Evolutionary conservation across 2,888 invertebrate genomes (phyloP).

Genomic region (Acanthosoma haemorrhoidale): DNA sequence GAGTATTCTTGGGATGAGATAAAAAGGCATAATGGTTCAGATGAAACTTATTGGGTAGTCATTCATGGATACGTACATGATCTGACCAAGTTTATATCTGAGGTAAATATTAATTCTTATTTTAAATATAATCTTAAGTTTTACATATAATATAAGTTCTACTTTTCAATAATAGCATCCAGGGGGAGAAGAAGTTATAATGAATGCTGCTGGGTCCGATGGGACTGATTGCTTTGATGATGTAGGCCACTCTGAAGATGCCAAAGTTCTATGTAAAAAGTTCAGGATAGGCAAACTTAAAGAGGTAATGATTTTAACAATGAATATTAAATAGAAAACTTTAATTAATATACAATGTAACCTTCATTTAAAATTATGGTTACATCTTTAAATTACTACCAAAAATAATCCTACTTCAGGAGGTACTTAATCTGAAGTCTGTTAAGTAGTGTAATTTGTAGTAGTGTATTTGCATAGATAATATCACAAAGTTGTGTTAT

Average conservation of each 20-base stretch:
- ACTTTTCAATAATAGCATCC: conserved; percentile 39
- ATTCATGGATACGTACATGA: conserved; percentile 76
- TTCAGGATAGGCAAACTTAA: conserved; percentile 40
- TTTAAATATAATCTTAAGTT: not conserved
- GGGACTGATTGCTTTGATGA: conserved; percentile 42
- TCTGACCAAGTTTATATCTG: conserved; percentile 66
- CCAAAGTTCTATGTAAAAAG: conserved; percentile 40
- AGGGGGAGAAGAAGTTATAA: conserved; percentile 42
- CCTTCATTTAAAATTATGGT: not conserved
- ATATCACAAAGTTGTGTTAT: no score
- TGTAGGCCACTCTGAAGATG: conserved; percentile 42
- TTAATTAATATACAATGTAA: no score
- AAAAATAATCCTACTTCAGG: not conserved
- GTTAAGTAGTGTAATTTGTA: no score
- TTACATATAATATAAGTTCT: not conserved
- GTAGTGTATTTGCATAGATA: no score
- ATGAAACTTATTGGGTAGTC: conserved; percentile 60
- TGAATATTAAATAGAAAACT: no score
- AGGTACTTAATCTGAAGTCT: no score
- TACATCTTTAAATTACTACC: not conserved
- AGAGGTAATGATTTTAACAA: conserved; percentile 30
- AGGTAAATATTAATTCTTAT: conserved; percentile 50
- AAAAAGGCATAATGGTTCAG: conserved; percentile 57
- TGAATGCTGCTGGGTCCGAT: conserved; percentile 40
- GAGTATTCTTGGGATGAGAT: conserved; percentile 52